phyloP scores from a whole-genome alignment of 2,797 vertebrate species.

The Hylomyscus alleni region DNA sequence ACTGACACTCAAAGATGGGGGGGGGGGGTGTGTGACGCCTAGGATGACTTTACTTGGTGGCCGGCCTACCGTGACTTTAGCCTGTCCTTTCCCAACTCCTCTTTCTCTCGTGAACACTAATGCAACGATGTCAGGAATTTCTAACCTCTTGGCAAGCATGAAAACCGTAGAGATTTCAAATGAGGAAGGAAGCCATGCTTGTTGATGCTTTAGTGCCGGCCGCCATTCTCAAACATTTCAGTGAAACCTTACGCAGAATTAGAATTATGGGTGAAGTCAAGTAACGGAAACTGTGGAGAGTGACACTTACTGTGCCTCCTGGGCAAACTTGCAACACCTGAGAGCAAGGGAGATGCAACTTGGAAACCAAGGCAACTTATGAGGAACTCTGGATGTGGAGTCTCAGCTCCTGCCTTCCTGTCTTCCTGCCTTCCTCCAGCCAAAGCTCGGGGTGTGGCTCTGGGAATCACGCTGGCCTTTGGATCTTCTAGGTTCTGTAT shows the following conservation, averaged over 20 bases:
- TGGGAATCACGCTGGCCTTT: not conserved
- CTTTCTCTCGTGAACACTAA: not conserved
- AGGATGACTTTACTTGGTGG: not conserved
- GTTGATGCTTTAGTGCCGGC: not conserved
- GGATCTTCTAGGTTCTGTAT: not conserved
- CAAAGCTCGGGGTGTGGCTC: not conserved
- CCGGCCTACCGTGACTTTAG: not conserved
- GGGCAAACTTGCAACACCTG: not conserved
- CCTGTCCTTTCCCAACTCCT: not conserved
- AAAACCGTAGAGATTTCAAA: conserved; percentile 27
- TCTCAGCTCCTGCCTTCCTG: not conserved
- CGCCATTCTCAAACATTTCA: not conserved
- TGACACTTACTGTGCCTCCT: not conserved
- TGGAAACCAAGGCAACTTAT: not conserved
- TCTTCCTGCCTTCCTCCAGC: not conserved
- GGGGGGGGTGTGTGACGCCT: no score
- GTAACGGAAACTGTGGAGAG: not conserved
- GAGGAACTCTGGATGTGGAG: not conserved
- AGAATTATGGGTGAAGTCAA: not conserved
- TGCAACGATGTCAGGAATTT: not conserved
- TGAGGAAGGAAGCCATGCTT: not conserved
- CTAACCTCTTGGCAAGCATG: not conserved
- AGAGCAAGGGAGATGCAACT: not conserved
- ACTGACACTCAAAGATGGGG: not conserved
- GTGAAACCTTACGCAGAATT: conserved; percentile 3